Evolutionary conservation across 2,797 vertebrate species (phyloP).

Genomic region (Sebastes kiyomatsui): DNA sequence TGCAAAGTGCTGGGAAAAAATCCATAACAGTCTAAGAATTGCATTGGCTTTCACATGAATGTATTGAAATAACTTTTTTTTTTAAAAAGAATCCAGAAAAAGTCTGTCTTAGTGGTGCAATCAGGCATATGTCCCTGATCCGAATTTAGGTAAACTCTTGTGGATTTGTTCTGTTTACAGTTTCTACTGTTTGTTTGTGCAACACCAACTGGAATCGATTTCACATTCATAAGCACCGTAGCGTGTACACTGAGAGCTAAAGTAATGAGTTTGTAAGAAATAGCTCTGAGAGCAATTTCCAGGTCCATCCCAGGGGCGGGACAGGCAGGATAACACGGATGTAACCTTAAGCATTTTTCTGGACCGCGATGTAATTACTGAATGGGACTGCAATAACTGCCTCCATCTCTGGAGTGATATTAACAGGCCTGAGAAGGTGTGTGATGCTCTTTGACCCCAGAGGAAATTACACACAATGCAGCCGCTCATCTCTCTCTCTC

Average conservation of each 20-base stretch:
- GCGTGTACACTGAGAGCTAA: slow-evolving; percentile 26
- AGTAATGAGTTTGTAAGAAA: slow-evolving; percentile 54
- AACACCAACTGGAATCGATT: slow-evolving; percentile 32
- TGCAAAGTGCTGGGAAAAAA: slow-evolving; percentile 40
- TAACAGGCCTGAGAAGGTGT: slow-evolving; percentile 59
- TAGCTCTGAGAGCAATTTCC: slow-evolving; percentile 60
- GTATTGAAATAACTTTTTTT: background rate
- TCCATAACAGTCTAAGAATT: background rate
- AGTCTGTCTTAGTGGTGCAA: slow-evolving; percentile 1
- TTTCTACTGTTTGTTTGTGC: slow-evolving; percentile 24
- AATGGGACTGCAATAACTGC: slow-evolving; percentile 66
- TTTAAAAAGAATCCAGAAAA: background rate
- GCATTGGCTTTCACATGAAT: slow-evolving; percentile 14
- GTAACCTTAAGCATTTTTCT: slow-evolving; percentile 65
- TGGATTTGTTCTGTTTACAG: slow-evolving; percentile 10
- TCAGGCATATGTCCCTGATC: slow-evolving; percentile 5
- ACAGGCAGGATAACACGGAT: slow-evolving; percentile 41
- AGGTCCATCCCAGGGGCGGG: slow-evolving; percentile 46
- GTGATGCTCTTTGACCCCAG: slow-evolving; percentile 60
- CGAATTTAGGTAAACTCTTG: slow-evolving; percentile 14
- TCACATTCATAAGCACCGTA: slow-evolving; percentile 39
- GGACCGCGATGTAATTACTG: slow-evolving; percentile 65
- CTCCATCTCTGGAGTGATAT: slow-evolving; percentile 61
- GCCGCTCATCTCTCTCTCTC: slow-evolving; percentile 16
- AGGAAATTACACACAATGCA: slow-evolving; percentile 65